phyloP scores from a whole-genome alignment of 2,797 vertebrate genomes.

The Molossus molossus region DNA sequence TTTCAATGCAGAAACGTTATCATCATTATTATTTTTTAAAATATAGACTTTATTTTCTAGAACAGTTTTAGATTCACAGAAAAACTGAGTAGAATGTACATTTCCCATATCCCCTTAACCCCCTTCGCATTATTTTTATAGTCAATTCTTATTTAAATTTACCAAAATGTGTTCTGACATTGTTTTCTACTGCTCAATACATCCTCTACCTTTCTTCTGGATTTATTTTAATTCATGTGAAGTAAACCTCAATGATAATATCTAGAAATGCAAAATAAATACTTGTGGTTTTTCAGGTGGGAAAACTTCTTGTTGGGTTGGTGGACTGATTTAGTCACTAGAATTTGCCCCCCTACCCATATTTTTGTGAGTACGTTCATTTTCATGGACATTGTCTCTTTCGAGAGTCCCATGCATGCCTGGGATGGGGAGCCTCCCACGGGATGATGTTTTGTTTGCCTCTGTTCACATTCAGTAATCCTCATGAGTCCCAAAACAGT shows the following conservation, averaged over 20 bases:
- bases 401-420: not conserved
- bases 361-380: not conserved
- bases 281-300: not conserved
- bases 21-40: not conserved
- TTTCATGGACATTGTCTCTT: not conserved
- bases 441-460: not conserved
- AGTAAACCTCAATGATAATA: not conserved
- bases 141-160: slow-evolving; percentile 38
- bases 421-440: not conserved
- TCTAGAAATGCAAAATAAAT: slow-evolving; percentile 36
- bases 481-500: not conserved
- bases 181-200: not conserved
- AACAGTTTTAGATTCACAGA: not conserved
- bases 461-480: not conserved
- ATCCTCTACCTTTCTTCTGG: not conserved
- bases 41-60: not conserved
- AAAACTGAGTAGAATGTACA: not conserved
- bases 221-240: slow-evolving; percentile 47
- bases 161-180: not conserved
- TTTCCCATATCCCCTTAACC: not conserved
- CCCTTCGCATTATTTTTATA: slow-evolving; percentile 15
- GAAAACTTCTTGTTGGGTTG: not conserved
- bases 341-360: not conserved
- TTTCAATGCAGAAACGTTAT: not conserved
- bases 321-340: not conserved